phyloP scores from a whole-genome alignment of 2,888 invertebrate genomes.

The Ophion ventricosus region DNA sequence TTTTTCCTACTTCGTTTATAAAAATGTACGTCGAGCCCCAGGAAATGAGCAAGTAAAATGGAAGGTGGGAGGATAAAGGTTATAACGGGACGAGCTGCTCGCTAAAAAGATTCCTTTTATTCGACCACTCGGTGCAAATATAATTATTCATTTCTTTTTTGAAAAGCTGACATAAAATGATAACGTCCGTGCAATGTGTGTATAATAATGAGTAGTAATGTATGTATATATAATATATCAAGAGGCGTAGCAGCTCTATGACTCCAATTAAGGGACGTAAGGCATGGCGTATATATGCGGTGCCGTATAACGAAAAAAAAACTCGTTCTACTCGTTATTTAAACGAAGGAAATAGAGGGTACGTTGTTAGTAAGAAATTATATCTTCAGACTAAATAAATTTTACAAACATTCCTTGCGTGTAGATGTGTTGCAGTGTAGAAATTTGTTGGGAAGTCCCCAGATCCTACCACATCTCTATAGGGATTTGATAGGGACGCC shows the following conservation, averaged over 20 bases:
- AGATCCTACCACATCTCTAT: no score
- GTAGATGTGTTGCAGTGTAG: no score
- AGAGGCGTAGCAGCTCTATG: not conserved
- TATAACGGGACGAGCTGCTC: constrained; percentile 38
- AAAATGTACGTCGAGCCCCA: constrained; percentile 56
- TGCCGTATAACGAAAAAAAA: not conserved
- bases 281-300: not conserved
- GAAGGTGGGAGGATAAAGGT: constrained; percentile 29
- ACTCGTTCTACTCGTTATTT: constrained; percentile 16
- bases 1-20: constrained; percentile 56
- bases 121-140: constrained; percentile 56
- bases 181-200: constrained; percentile 33
- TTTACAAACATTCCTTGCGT: not conserved
- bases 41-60: constrained; percentile 12
- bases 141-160: constrained; percentile 64
- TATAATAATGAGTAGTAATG: constrained; percentile 21
- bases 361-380: constrained; percentile 4
- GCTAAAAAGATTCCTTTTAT: constrained; percentile 61
- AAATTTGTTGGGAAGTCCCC: no score
- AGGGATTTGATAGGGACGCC: no score
- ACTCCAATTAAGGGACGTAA: not conserved
- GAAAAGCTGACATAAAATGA: constrained; percentile 52
- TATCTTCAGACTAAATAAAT: not conserved
- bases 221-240: not conserved
- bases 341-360: constrained; percentile 1